Percentiles rank a stretch among this genome's conserved stretches.
Evolutionary conservation across 2,113 vertebrate species (phyloP).

Genomic region (Rhea pennata): DNA sequence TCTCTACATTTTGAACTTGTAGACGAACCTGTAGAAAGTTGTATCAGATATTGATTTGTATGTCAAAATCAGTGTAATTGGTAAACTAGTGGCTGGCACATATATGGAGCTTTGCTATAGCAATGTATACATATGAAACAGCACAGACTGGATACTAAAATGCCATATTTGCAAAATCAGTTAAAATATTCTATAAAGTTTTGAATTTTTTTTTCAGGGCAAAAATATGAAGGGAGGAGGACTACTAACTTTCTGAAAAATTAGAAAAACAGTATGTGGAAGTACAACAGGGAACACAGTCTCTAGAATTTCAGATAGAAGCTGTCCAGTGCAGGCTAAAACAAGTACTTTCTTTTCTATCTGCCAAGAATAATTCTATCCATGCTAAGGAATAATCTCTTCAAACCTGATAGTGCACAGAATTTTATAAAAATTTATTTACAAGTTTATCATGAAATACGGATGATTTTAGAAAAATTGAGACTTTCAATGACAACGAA

Average conservation of each 20-base stretch:
- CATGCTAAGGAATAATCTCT: not conserved
- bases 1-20: constrained; percentile 92
- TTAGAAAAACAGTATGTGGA: not conserved
- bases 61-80: not conserved
- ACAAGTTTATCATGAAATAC: not conserved
- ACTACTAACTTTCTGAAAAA: not conserved
- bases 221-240: not conserved
- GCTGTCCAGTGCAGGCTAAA: not conserved
- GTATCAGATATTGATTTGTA: constrained; percentile 9
- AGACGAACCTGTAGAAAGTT: constrained; percentile 89
- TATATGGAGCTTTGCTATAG: not conserved
- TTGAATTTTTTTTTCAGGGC: not conserved
- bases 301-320: not conserved
- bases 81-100: not conserved
- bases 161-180: not conserved
- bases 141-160: constrained; percentile 15
- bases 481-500: not conserved
- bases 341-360: not conserved
- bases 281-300: not conserved
- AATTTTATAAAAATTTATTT: not conserved
- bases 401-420: not conserved
- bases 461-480: not conserved
- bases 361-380: not conserved
- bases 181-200: not conserved
- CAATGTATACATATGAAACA: not conserved